These are phyloP conservation scores for Onychorhynchus coronatus DNA, from an alignment of 2,113 vertebrate genomes.

Conservation along the genomic window DNA sequence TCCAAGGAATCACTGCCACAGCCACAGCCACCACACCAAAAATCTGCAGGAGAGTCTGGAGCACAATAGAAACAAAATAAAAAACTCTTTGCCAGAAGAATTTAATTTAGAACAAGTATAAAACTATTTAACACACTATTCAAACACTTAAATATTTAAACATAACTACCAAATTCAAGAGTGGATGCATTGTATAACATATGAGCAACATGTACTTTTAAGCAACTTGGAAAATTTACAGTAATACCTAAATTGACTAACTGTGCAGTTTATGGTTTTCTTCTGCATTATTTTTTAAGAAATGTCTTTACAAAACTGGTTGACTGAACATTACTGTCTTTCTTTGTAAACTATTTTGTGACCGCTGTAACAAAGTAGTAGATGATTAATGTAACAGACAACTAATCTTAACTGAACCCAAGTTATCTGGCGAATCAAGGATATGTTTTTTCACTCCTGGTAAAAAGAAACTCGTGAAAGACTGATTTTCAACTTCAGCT, in stretches of 20 bases:
- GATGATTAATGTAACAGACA: neutral
- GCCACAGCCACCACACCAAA: slow-evolving; percentile 83
- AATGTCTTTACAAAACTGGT: neutral
- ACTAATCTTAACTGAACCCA: neutral
- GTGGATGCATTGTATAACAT: neutral
- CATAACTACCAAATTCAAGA: slow-evolving; percentile 5
- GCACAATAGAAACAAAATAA: slow-evolving; percentile 49
- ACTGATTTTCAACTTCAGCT: neutral
- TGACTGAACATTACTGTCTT: neutral
- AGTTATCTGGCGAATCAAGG: neutral
- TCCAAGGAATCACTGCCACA: slow-evolving; percentile 86
- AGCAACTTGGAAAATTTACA: neutral
- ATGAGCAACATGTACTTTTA: neutral
- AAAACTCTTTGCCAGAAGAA: neutral
- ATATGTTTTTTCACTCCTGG: neutral
- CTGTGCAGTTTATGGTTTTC: neutral
- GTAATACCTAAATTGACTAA: neutral
- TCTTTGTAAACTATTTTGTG: neutral
- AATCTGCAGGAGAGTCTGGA: slow-evolving; percentile 85
- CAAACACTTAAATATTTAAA: slow-evolving; percentile 27
- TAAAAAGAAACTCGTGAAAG: neutral
- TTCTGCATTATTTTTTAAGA: neutral
- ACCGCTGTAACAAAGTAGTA: neutral
- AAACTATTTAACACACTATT: slow-evolving; percentile 3
- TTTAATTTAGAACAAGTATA: slow-evolving; percentile 35